Base-by-base conservation (phyloP, 2,888 invertebrate genomes). In the Heliconius charithonia region DNA sequence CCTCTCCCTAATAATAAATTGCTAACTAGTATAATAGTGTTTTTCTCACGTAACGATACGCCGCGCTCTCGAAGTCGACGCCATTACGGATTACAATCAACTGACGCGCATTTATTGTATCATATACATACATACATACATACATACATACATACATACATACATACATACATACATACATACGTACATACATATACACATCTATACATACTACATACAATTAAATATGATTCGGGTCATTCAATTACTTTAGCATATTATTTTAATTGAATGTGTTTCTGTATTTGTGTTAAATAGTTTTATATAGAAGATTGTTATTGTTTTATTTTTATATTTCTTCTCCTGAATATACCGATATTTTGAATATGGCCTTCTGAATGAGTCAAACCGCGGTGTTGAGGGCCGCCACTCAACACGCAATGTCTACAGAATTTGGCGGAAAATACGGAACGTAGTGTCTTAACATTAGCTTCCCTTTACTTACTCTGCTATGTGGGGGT, bases 11-110 rank as follows among this genome's bases (percentile, higher is more conserved):
- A 70, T 16, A 70, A 75, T 79, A 78, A 82, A 81, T 73, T 71
- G 80, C 81, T 69, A 65, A 79, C 81, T 76, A 78, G 80, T 81
- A 81, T 81, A 76, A 80, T 80, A 73, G 79, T 78, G 81, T 75
- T 69, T 81, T 82, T 83, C 83, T 82, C 83, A 82, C 83, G 83
- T 81, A 82, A 66, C 73, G 76, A 66, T 29, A 77, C 72, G 69
- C 75, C 79, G 77, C 67, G 72, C 25, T 62, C 45, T 71, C 79
- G 77, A 77, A 77, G 79, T 71, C 79, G 77, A 77, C 79, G 79
- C 70, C 70, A 76, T 80, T 76, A 71, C 79, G 32, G 19, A 79
- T 80, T 76, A 74, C 79, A 45, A 32, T 77, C 72, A 72, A 63
- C 63, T 45, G 70, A 75, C 56, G 70, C 41, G 37, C 51, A 69